Conservation (phyloP, 2,113 vertebrate genomes). For the Thinocorus orbignyianus region DNA sequence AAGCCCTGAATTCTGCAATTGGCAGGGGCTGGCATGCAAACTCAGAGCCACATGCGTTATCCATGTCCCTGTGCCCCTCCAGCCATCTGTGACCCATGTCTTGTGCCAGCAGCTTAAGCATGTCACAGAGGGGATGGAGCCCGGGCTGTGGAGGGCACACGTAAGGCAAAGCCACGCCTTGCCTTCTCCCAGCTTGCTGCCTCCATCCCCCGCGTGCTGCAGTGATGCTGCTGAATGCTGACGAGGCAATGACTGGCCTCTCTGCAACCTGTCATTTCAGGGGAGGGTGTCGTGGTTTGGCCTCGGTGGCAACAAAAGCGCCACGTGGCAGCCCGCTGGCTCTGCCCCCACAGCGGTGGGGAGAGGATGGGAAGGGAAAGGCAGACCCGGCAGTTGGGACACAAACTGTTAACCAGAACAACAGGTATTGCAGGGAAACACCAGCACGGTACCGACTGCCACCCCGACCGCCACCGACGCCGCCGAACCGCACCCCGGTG, state of each 20-base stretch:
- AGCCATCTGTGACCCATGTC: background rate
- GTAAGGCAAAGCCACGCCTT: background rate
- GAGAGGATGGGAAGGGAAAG: too few relatives aligned
- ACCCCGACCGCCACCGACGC: too few relatives aligned
- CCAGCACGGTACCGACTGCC: too few relatives aligned
- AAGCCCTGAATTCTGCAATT: background rate
- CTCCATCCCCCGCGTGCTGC: fast-evolving
- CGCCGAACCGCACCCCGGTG: too few relatives aligned
- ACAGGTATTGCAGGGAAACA: too few relatives aligned
- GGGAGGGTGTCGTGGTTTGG: too few relatives aligned
- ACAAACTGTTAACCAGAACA: too few relatives aligned
- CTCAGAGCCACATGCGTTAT: background rate
- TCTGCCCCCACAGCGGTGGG: too few relatives aligned
- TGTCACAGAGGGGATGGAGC: fast-evolving
- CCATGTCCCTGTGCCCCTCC: fast-evolving
- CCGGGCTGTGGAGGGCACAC: background rate
- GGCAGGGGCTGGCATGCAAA: background rate
- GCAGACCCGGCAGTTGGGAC: too few relatives aligned
- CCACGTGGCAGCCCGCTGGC: too few relatives aligned
- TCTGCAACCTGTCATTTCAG: background rate
- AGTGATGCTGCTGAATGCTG: background rate
- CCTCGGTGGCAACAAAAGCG: too few relatives aligned
- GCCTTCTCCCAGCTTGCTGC: background rate
- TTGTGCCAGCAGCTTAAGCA: background rate
- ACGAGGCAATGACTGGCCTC: background rate